Base-by-base conservation (phyloP, 2,113 vertebrate species). In the Anolis sagrei region DNA sequence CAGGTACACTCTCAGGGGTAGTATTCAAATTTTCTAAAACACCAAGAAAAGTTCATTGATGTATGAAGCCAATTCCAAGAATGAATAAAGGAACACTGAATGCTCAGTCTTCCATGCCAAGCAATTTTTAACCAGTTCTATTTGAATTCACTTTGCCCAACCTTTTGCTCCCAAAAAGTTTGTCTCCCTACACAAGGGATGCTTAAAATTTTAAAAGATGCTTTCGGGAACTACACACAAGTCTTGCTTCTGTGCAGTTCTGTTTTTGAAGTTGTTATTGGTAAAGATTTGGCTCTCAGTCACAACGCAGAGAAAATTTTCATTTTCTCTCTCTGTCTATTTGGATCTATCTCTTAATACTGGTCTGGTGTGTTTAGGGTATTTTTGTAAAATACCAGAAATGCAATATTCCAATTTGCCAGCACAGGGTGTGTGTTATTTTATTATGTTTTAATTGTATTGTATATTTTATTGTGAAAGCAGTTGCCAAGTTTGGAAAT, bases 41-140 rank as follows among this genome's bases (percentile, higher is more conserved):
- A 81, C 84, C 70, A 19, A 86, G 70, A 66, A 86, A 86, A n/a
- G n/a, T 74, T 86, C 84, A 86, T 75, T 86, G 84, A 75, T 66
- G 84, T 86, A 75, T 86, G 78, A 81, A 86, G 32, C 84, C 70
- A 86, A 86, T 86, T 81, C 84, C 78, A 81, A 73, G 78, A 51
- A 75, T 66, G 70, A 86, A 86, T 75, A 81, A 74, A 86, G 78
- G 39, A 86, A 81, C 78, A 73, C 84, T n/a, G 78, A 32, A 64
- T 51, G 78, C 58, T 86, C 84, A 80, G 77, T 74, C 70, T 86
- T 66, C 84, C 78, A 66, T 81, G 48, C 39, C 70, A 81, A 51
- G 70, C 84, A 80, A 74, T 86, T 80, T 86, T 86, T 18, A 34
- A 74, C 84, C n/a, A 81, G 70, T 81, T 86, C 78, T 75, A n/a